phyloP scores from a whole-genome alignment of 2,113 vertebrate species.

The Pteronura brasiliensis region DNA sequence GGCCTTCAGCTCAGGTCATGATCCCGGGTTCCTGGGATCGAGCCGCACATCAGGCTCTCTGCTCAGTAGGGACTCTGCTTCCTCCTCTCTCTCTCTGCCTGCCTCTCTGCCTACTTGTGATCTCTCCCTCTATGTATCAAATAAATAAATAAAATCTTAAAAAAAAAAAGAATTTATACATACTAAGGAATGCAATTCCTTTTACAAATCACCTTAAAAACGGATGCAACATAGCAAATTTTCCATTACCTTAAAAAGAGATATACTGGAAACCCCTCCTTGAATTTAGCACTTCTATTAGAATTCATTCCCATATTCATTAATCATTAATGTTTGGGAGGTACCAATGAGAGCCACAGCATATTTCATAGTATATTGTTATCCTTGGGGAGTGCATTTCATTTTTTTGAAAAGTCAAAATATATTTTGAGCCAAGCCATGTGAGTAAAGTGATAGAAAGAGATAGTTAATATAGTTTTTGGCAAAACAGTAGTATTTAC shows the following conservation, averaged over 20 bases:
- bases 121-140: no score
- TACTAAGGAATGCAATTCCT: neutral
- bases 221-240: neutral
- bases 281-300: neutral
- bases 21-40: no score
- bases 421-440: neutral
- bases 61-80: no score
- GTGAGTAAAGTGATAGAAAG: neutral
- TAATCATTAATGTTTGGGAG: neutral
- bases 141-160: no score
- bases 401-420: neutral
- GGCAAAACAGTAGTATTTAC: neutral
- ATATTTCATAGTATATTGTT: neutral
- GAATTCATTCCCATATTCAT: neutral
- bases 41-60: no score
- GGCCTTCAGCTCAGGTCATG: no score
- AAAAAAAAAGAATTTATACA: neutral
- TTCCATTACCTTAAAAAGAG: neutral
- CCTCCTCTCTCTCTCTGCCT: no score
- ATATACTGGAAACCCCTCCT: neutral
- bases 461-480: neutral
- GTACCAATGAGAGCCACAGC: neutral
- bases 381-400: neutral
- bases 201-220: neutral
- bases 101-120: no score